Percentiles rank a stretch among this genome's conserved stretches.
phyloP scores from a whole-genome alignment of 1,140 invertebrate genomes.

The Colletes latitarsis region DNA sequence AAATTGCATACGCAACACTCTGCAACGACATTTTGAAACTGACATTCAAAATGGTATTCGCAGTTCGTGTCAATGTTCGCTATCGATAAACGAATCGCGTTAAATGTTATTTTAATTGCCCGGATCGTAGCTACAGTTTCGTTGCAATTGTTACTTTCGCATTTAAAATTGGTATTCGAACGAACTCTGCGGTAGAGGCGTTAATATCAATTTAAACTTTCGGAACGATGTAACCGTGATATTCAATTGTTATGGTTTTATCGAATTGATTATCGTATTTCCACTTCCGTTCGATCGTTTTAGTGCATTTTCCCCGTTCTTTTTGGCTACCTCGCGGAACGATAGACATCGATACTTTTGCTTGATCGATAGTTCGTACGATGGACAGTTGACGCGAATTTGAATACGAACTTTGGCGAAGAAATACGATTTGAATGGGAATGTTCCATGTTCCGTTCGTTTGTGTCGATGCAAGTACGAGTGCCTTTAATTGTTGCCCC shows the following conservation, averaged over 20 bases:
- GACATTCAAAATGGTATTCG: too few relatives aligned
- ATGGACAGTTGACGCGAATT: background rate
- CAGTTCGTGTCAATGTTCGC: too few relatives aligned
- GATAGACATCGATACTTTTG: constrained; percentile 22
- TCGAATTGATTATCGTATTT: constrained; percentile 31
- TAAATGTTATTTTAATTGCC: too few relatives aligned
- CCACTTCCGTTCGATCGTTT: constrained; percentile 21
- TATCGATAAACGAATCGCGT: too few relatives aligned
- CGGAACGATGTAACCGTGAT: background rate
- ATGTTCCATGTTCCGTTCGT: background rate
- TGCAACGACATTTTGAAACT: too few relatives aligned
- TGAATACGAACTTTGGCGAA: background rate
- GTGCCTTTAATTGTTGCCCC: background rate
- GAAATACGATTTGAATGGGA: background rate
- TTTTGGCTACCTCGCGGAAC: constrained; percentile 9
- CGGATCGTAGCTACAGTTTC: background rate
- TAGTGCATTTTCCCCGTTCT: too few relatives aligned
- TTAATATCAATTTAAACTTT: constrained; percentile 15
- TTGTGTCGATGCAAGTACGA: background rate
- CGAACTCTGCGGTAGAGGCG: too few relatives aligned
- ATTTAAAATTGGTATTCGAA: background rate
- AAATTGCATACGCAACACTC: too few relatives aligned
- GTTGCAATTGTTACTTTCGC: background rate
- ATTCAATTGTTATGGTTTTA: background rate
- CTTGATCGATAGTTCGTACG: constrained; percentile 29